These are phyloP conservation scores for Cyclopterus lumpus DNA, from an alignment of 2,797 vertebrate species.

Conservation along the genomic window DNA sequence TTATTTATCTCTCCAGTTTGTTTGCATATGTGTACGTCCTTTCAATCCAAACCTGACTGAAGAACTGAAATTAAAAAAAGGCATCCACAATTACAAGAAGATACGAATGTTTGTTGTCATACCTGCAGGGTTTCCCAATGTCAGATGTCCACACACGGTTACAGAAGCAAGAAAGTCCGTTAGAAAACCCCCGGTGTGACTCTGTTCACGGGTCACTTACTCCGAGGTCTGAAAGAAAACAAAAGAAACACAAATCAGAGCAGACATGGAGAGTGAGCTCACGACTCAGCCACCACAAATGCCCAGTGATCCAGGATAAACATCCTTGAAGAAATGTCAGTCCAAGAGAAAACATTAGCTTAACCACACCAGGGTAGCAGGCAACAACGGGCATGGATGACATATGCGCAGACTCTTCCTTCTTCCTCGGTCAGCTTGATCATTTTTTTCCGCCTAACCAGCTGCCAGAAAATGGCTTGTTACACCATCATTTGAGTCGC, in stretches of 20 bases:
- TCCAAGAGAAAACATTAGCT: constrained; percentile 51
- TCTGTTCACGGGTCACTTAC: constrained; percentile 67
- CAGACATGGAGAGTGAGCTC: constrained; percentile 58
- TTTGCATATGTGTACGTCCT: neutral
- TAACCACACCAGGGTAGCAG: constrained; percentile 24
- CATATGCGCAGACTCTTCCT: constrained; percentile 55
- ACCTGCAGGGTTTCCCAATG: constrained; percentile 67
- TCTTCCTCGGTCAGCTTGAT: constrained; percentile 63
- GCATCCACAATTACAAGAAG: constrained; percentile 11
- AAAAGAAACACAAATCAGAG: constrained; percentile 68
- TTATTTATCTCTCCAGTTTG: neutral
- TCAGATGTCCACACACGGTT: constrained; percentile 59
- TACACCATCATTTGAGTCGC: constrained; percentile 59
- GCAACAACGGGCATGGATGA: constrained; percentile 43
- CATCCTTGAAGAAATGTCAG: constrained; percentile 71
- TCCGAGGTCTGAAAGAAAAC: constrained; percentile 71
- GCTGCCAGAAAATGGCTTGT: constrained; percentile 71
- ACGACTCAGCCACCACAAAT: constrained; percentile 59
- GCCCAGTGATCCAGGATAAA: constrained; percentile 71
- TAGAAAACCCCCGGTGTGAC: constrained; percentile 52
- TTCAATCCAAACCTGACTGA: neutral
- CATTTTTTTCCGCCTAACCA: constrained; percentile 72
- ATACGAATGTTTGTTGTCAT: constrained; percentile 43
- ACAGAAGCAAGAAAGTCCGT: constrained; percentile 47
- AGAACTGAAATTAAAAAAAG: constrained; percentile 6